Evolutionary conservation across 1,140 invertebrate genomes (phyloP).

Genomic region (Cataglyphis hispanica): DNA sequence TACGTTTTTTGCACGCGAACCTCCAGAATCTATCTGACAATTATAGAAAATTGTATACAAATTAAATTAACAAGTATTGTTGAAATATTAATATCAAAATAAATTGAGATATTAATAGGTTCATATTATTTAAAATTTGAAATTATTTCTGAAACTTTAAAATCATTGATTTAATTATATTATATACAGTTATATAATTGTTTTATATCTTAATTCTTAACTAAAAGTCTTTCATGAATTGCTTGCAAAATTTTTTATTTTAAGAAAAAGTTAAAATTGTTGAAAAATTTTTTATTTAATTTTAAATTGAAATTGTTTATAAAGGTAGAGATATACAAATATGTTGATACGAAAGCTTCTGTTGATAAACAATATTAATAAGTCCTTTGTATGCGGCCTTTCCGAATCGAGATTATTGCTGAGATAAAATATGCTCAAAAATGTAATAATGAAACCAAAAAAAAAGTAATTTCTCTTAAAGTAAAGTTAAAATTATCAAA

Average conservation of each 20-base stretch:
- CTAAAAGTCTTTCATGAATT: background rate
- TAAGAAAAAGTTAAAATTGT: background rate
- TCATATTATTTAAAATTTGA: conserved; percentile 17
- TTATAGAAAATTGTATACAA: conserved; percentile 20
- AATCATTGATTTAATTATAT: too few species aligned
- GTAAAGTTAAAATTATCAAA: conserved; percentile 43
- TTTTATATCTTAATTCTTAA: too few species aligned
- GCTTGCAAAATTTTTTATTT: background rate
- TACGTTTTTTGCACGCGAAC: conserved; percentile 1
- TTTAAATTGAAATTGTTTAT: background rate
- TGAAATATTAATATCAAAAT: conserved; percentile 3
- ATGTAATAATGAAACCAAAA: conserved; percentile 56
- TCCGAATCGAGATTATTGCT: conserved; percentile 4
- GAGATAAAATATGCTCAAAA: conserved; percentile 63
- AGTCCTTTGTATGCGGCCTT: conserved; percentile 8
- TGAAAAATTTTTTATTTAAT: conserved; percentile 1
- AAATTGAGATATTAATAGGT: conserved; percentile 47
- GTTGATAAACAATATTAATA: conserved; percentile 4
- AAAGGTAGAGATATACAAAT: background rate
- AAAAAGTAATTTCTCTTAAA: conserved; percentile 58
- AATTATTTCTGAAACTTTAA: too few species aligned
- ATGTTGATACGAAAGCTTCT: background rate
- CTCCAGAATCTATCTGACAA: background rate
- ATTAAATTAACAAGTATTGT: conserved; percentile 21
- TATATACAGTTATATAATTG: too few species aligned